Conservation (phyloP, 2,888 invertebrate genomes). For the Tiphia femorata region DNA sequence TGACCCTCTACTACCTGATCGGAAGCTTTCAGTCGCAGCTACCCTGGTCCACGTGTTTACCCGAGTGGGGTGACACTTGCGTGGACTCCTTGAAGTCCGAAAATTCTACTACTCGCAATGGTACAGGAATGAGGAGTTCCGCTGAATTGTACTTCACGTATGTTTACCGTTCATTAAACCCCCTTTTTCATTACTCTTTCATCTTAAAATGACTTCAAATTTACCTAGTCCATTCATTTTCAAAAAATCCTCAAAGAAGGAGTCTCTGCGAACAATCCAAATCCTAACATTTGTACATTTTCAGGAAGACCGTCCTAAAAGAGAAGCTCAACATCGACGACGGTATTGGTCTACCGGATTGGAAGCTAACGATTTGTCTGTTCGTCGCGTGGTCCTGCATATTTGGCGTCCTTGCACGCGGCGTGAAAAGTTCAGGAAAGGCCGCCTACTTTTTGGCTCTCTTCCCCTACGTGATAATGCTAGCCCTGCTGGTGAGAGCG, state of each 20-base stretch:
- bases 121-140: conserved; percentile 39
- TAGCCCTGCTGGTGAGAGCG: conserved; percentile 74
- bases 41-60: conserved; percentile 69
- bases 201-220: neutral
- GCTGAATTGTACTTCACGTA: conserved; percentile 57
- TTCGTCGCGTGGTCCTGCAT: conserved; percentile 71
- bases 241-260: too few relatives aligned
- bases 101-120: conserved; percentile 9
- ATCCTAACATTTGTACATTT: too few relatives aligned
- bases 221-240: too few relatives aligned
- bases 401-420: conserved; percentile 71
- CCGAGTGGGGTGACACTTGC: conserved; percentile 59
- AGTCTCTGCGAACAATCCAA: too few relatives aligned
- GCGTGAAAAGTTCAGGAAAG: conserved; percentile 75
- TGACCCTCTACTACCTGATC: conserved; percentile 68
- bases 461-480: conserved; percentile 76
- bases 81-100: conserved; percentile 41
- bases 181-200: neutral
- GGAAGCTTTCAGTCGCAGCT: conserved; percentile 66
- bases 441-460: conserved; percentile 80
- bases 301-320: conserved; percentile 71
- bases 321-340: conserved; percentile 70
- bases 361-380: conserved; percentile 71
- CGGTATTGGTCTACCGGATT: conserved; percentile 73
- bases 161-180: conserved; percentile 6